phyloP scores from a whole-genome alignment of 1,140 invertebrate genomes.

The Stegodyphus mimosarum region DNA sequence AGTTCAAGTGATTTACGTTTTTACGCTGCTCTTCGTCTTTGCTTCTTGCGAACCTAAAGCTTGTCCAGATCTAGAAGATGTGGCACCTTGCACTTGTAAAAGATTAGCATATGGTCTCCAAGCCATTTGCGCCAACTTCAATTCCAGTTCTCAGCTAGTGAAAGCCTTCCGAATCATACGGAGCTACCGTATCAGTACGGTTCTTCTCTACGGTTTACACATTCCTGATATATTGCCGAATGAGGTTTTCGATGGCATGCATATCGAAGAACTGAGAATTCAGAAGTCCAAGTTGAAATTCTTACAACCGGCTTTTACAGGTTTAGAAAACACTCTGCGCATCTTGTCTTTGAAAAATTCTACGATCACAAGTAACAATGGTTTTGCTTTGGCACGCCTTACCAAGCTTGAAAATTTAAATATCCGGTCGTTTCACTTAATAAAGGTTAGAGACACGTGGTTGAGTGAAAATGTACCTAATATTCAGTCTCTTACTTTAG shows the following conservation, averaged over 20 bases:
- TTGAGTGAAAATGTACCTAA: constrained; percentile 35
- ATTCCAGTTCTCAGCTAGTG: background rate
- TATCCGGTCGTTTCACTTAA: background rate
- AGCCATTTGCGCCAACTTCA: constrained; percentile 23
- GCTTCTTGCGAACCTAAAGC: background rate
- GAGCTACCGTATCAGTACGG: constrained; percentile 17
- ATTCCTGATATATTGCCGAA: constrained; percentile 8
- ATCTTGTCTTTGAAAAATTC: constrained; percentile 20
- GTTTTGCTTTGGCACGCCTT: constrained; percentile 19
- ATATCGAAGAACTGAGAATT: constrained; percentile 24
- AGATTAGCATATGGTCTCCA: constrained; percentile 8
- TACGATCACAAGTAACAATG: constrained; percentile 27
- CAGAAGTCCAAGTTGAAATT: constrained; percentile 12
- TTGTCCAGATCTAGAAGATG: constrained; percentile 24
- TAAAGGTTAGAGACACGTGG: constrained; percentile 15
- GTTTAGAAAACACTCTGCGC: constrained; percentile 17
- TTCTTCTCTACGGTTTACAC: constrained; percentile 16
- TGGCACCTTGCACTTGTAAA: constrained; percentile 31
- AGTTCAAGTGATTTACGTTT: too few relatives aligned
- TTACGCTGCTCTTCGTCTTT: too few relatives aligned
- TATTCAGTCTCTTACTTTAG: constrained; percentile 11
- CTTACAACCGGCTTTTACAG: constrained; percentile 21
- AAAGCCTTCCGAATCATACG: constrained; percentile 23
- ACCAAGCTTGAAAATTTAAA: constrained; percentile 17
- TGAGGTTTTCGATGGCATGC: constrained; percentile 27